Base-by-base conservation (phyloP, 2,797 vertebrate genomes). In the Acrossocheilus fasciatus region DNA sequence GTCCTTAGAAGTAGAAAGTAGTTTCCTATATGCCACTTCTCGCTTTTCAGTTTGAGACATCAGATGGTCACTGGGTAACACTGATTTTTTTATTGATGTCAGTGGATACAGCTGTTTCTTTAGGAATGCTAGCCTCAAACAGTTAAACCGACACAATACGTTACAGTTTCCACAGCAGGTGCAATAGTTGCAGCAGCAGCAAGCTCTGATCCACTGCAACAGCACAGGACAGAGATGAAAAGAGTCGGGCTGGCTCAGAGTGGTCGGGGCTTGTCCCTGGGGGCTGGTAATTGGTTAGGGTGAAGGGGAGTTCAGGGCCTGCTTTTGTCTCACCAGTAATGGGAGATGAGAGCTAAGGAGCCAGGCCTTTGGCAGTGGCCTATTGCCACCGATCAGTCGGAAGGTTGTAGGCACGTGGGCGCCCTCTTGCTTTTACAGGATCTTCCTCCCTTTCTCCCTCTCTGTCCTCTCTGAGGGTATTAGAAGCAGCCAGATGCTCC, bases 241-340 rank as follows among this genome's bases (percentile, higher is more conserved):
- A 84, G 73, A 81, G 83, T 64, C 77, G 34, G 62, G 79, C 73
- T 81, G 84, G 75, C 62, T 73, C 20, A 23, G 62, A 91, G 89
- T 74, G 9, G 74, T 80, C 66, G 39, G 83, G 78, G 72, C 78
- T 74, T 85, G 43, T 89, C 90, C 86, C 89, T 78, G 57, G 87
- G 82, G 87, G 77, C 84, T 80, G 20, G 79, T 89, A 89, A 91
- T 86, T 87, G 86, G 89, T 90, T 72, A 81, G 78, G 89, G 87
- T 82, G 81, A 84, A 87, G 50, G 70, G 74, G 78, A 82, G 82
- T 83, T 87, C 86, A 88, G 87, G 80, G 72, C 83, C 66, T 83
- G 74, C 89, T 87, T 91, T 91, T 87, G 83, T 89, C 89, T 87
- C 78, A 76, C 66, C 74, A 72, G 84, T 91, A 90, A 89, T 83